Conservation (phyloP, 2,888 invertebrate species). For the Scaeva pyrastri region DNA sequence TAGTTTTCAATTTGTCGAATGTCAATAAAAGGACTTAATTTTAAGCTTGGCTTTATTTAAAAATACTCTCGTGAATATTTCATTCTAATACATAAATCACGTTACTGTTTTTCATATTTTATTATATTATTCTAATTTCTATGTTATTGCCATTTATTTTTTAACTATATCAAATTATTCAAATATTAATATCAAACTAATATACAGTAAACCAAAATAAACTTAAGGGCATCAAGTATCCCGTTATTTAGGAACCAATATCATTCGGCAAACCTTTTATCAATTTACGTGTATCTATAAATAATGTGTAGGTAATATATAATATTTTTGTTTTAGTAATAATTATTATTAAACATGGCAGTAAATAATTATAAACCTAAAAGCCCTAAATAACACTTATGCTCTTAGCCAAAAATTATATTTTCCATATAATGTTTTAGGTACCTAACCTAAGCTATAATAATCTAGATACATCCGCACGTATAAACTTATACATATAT, state of each 20-base stretch:
- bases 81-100: too few species aligned
- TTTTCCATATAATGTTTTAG: background rate
- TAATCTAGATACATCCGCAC: background rate
- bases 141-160: too few species aligned
- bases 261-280: background rate
- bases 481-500: too few species aligned
- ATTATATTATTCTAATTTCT: too few species aligned
- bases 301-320: background rate
- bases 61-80: too few species aligned
- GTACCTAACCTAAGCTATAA: background rate
- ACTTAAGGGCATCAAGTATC: background rate
- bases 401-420: background rate
- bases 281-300: background rate
- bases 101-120: too few species aligned
- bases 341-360: conserved; percentile 12
- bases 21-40: too few species aligned
- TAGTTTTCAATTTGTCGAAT: too few species aligned
- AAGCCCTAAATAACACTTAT: conserved; percentile 42
- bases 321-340: conserved; percentile 1
- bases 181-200: too few species aligned
- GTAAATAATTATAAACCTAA: conserved; percentile 30
- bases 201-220: too few species aligned
- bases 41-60: too few species aligned
- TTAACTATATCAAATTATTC: too few species aligned
- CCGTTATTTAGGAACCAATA: background rate